Evolutionary conservation across 2,113 vertebrate species (phyloP).

Genomic region (Aptenodytes patagonicus): DNA sequence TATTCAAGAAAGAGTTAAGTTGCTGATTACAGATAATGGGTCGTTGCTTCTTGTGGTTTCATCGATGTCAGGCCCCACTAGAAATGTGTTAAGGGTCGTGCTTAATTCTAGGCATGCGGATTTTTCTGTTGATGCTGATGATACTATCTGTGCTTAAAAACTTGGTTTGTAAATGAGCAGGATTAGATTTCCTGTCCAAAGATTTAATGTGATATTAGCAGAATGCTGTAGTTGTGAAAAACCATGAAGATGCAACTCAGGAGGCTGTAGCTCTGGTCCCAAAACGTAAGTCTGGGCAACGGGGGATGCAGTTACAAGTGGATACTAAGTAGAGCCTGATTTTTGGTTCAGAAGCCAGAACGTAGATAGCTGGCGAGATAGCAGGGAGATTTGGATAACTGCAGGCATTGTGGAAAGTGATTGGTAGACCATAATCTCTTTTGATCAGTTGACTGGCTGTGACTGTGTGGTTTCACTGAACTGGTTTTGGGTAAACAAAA

Average conservation of each 20-base stretch:
- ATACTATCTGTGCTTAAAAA: not conserved
- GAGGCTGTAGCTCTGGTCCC: not conserved
- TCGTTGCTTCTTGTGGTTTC: not conserved
- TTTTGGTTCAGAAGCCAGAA: not conserved
- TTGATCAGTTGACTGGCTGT: not conserved
- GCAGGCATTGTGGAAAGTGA: not conserved
- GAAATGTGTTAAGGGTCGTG: not conserved
- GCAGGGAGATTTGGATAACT: not conserved
- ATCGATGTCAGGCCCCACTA: not conserved
- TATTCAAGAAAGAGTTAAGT: not conserved
- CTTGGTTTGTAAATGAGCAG: not conserved
- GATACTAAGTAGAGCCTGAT: not conserved
- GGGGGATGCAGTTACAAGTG: not conserved
- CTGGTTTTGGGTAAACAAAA: slow-evolving; percentile 38
- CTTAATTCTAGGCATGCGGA: not conserved
- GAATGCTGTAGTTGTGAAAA: not conserved
- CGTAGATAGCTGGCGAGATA: not conserved
- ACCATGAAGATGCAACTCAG: not conserved
- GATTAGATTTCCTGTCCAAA: not conserved
- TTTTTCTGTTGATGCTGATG: not conserved
- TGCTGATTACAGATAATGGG: not conserved
- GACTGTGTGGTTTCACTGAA: slow-evolving; percentile 5
- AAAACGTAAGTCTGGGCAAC: not conserved
- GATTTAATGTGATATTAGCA: not conserved
- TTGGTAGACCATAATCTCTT: not conserved